Base-by-base conservation (phyloP, 2,888 invertebrate genomes). In the Xanthia togata region DNA sequence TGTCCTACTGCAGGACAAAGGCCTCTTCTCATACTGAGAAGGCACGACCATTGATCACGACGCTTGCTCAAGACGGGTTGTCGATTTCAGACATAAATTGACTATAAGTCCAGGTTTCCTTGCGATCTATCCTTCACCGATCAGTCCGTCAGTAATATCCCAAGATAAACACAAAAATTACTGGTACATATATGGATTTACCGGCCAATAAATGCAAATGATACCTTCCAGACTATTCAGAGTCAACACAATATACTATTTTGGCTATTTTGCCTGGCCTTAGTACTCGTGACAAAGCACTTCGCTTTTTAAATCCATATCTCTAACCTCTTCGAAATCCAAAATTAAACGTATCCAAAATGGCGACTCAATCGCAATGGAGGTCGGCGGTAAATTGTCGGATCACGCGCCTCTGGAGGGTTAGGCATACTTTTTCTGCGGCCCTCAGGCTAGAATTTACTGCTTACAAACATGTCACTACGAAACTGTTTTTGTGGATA, bases 401-500 rank as follows among this genome's bases (percentile, higher is more conserved):
- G 91, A 92, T 93, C 94, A 92, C 91, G 92, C 90, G 90, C 89
- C 91, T 90, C 90, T 84, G 70, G 89, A 86, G 90, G 89, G 89
- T 89, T 90, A 90, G 92, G 90, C 90, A 90, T 93, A 92, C 91
- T 94, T 94, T 94, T 93, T 93, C 91, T 93, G 88, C 77, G 82
- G 92, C 94, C 85, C 93, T 89, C 83, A 78, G 92, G 93, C 93
- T 86, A 88, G 89, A 91, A 93, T 94, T 94, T 92, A 92, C 90
- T 90, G 89, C 89, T 85, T 85, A 85, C 79, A 75, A 73, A 82
- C 87, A 70, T 78, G 65, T 79, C 72, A 57, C 73, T 75, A 79
- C 78, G 83, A 79, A 81, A 47, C 26, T 70, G 76, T 81, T 80
- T 79, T 85, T 87, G 85, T 89, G 83, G 76, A 80, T 88, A 76